Evolutionary conservation across 1,140 invertebrate genomes (phyloP), one percentile per base, ranked within the genome.

Genomic region (Diploscapter pachys): DNA sequence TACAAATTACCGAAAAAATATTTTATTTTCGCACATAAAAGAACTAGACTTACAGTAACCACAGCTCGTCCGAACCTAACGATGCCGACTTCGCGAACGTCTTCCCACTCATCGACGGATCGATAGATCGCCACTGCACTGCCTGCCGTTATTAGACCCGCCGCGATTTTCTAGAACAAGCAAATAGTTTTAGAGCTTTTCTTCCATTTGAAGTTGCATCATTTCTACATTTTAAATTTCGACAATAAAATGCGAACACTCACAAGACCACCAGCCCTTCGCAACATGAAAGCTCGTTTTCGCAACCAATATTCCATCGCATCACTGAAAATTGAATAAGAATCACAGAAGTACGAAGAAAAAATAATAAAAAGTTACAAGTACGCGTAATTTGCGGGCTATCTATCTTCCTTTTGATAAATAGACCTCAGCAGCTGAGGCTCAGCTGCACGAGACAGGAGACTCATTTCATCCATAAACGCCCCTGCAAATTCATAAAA

Each of bases 11-110:
- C 31, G 31, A 31, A 31, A 31, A 31, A 31, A 31, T 31, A 31
- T 31, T 31, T 31, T 31, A 31, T 31, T 31, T 31, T 31, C 31
- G 31, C 31, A 31, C 31, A 31, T 31, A 31, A 31, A 31, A 31
- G 31, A 31, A 31, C 31, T 31, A 31, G 31, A 31, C 70, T 73
- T 79, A 82, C 83, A 6, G 81, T 79, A 6, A 49, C 50, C 11
- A 65, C 75, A 59, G 75, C 75, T 61, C 75, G 51, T n/a, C 75
- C 75, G 54, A 76, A 72, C 61, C 75, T n/a, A 48, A 76, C 61
- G 13, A 76, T 72, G 53, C 75, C 75, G 3, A 76, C n/a, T 54
- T 76, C 63, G 3, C 54, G n/a, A n/a, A 74, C 8, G 56, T 74
- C 66, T 53, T 68, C 66, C 11, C 53, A 13, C 8, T 52, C 11